Evolutionary conservation across 2,888 invertebrate species (phyloP).

Genomic region (Drosophila stalkeri): DNA sequence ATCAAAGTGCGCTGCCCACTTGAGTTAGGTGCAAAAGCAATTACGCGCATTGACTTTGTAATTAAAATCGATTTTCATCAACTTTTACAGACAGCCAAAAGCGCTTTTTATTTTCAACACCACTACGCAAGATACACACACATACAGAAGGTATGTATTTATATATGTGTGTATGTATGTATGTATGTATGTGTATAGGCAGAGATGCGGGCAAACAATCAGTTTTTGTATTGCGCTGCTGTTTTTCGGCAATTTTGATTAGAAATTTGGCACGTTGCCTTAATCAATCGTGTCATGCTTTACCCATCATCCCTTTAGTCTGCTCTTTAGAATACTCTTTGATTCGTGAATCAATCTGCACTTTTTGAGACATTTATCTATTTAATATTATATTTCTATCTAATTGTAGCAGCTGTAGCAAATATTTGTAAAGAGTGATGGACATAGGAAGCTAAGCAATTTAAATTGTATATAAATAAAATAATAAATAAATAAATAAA

Average conservation of each 20-base stretch:
- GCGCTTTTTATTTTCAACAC: constrained; percentile 56
- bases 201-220: constrained; percentile 54
- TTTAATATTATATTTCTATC: background rate
- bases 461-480: background rate
- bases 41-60: constrained; percentile 79
- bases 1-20: constrained; percentile 67
- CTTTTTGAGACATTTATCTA: background rate
- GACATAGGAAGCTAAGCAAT: background rate
- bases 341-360: constrained; percentile 10
- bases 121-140: constrained; percentile 13
- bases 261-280: constrained; percentile 63
- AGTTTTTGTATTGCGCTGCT: constrained; percentile 62
- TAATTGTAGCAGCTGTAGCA: background rate
- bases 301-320: background rate
- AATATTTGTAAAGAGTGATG: background rate
- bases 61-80: constrained; percentile 79
- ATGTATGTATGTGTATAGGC: background rate
- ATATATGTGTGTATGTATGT: background rate
- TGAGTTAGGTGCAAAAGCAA: constrained; percentile 76
- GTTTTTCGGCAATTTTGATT: constrained; percentile 75
- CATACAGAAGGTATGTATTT: constrained; percentile 1
- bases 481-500: too few relatives aligned
- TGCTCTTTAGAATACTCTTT: background rate
- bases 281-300: background rate
- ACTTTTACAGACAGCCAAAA: constrained; percentile 62